Conservation (phyloP, 1,140 invertebrate species). For the Patella vulgata region DNA sequence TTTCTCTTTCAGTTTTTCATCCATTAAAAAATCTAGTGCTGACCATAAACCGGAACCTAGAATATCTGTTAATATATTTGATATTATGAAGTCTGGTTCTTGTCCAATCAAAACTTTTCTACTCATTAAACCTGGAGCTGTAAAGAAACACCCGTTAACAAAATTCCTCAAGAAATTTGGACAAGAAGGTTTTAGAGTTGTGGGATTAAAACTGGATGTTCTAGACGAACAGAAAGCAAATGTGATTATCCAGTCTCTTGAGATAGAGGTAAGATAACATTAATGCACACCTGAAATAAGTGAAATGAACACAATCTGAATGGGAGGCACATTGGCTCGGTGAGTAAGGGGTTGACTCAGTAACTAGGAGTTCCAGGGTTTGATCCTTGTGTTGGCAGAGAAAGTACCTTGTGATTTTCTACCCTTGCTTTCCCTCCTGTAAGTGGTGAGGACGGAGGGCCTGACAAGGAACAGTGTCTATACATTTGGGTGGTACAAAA, state of each 20-base stretch:
- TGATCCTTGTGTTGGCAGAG: no score
- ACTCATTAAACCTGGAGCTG: constrained; percentile 54
- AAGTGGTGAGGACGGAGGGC: no score
- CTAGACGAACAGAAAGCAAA: constrained; percentile 30
- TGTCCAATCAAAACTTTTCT: constrained; percentile 52
- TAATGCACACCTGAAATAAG: background rate
- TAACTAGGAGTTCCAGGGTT: no score
- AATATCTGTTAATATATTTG: constrained; percentile 54
- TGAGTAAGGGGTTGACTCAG: no score
- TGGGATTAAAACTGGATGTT: constrained; percentile 41
- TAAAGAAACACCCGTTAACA: constrained; percentile 41
- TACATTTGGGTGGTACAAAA: no score
- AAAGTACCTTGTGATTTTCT: no score
- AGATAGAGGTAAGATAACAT: constrained; percentile 23
- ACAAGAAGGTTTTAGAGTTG: constrained; percentile 55
- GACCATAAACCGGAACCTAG: no score
- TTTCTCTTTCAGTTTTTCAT: no score
- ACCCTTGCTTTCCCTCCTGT: no score
- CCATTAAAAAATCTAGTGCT: no score
- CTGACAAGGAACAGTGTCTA: no score
- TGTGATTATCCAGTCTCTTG: constrained; percentile 17
- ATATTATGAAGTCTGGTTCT: constrained; percentile 50
- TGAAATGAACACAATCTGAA: background rate
- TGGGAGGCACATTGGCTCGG: no score
- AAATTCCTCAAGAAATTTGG: constrained; percentile 54